Evolutionary conservation across 2,797 vertebrate genomes (phyloP).

Genomic region (Cryptoblepharus egeriae): DNA sequence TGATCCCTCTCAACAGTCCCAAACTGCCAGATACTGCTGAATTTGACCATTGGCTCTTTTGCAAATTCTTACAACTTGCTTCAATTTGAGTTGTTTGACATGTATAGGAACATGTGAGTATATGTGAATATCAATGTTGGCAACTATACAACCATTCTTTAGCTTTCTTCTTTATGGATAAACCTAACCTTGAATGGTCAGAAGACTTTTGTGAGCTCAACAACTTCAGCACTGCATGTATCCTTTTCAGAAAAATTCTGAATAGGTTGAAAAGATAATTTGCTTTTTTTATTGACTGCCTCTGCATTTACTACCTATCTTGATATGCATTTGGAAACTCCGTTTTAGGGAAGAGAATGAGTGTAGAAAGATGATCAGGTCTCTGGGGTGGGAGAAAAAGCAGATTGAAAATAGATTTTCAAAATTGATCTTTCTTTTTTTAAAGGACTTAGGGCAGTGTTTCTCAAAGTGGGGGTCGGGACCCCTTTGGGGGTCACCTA

Average conservation of each 20-base stretch:
- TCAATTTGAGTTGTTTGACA: too few species aligned
- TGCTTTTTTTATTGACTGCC: constrained; percentile 28
- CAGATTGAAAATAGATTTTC: constrained; percentile 1
- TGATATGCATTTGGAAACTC: constrained; percentile 27
- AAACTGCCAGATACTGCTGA: too few species aligned
- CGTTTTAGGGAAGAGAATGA: constrained; percentile 13
- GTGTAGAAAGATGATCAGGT: constrained; percentile 5
- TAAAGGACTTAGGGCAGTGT: not conserved
- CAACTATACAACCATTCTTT: constrained; percentile 43
- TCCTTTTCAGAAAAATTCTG: constrained; percentile 50
- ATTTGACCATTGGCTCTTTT: too few species aligned
- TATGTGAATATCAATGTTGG: too few species aligned
- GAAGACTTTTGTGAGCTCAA: constrained; percentile 23
- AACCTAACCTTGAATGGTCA: constrained; percentile 29
- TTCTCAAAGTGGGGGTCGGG: too few species aligned
- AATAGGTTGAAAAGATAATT: constrained; percentile 24
- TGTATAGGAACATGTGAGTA: too few species aligned
- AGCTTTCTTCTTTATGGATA: constrained; percentile 43
- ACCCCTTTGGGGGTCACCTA: too few species aligned
- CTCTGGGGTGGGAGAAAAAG: fast-evolving
- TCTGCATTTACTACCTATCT: not conserved
- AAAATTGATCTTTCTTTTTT: not conserved
- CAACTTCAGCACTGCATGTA: constrained; percentile 46
- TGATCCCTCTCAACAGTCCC: too few species aligned
- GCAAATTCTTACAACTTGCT: too few species aligned